Evolutionary conservation across 2,797 vertebrate genomes (phyloP), one percentile per base, ranked within the genome.

Genomic region (Caiman crocodilus): DNA sequence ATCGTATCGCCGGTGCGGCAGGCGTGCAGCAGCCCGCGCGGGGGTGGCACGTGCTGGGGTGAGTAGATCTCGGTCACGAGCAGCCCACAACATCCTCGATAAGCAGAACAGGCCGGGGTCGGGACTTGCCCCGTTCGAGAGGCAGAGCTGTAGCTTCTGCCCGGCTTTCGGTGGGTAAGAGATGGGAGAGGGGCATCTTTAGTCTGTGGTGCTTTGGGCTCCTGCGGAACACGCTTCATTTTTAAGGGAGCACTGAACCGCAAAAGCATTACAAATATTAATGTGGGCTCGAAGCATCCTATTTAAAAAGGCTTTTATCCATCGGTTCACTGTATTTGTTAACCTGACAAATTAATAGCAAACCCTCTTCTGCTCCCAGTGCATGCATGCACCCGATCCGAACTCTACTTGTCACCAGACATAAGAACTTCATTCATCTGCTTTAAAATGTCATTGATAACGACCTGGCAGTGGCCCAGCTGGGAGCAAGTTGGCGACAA

Each of bases 391-490:
- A 92, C 94, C 92, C 84, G 96, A 96, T 94, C 95, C 97, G 87
- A 96, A 92, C 94, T 93, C 88, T 93, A 35, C 92, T 95, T 97
- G 94, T 94, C 94, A 96, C 79, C 1, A 0, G 92, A 80, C 82
- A 96, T 94, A 96, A 96, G 94, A 96, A 95, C 95, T 94, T 96
- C 93, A 96, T 97, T 97, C 96, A 93, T 91, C 94, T 96, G 93
- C 93, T 95, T 97, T 95, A 95, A 94, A 95, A 91, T 97, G 91
- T 96, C 92, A 96, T 96, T 97, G 94, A 96, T 95, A 94, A 97
- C 94, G 92, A 94, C 91, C 94, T 97, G 89, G 94, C 94, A 96
- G 74, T 87, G 84, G 96, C 94, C 96, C 88, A 96, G 79, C 94
- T 95, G 85, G 85, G 85, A 96, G 86, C 90, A 89, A 94, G 87